These are phyloP conservation scores for Schmidtea mediterranea DNA, from an alignment of 1,140 invertebrate genomes.

Conservation along the genomic window DNA sequence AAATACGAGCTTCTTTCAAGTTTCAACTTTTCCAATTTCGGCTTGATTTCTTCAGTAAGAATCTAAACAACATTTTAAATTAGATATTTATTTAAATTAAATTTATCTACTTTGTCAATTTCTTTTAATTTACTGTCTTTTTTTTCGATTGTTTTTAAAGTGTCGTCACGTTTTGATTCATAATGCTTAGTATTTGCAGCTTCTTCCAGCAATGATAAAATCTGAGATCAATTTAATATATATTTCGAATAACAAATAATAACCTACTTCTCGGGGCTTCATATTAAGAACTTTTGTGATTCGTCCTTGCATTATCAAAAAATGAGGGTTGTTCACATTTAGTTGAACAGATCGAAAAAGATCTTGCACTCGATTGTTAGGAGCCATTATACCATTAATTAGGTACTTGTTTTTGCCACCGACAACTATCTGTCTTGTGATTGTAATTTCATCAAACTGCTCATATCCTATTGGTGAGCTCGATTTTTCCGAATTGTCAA, in stretches of 20 bases:
- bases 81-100: constrained; percentile 14
- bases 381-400: constrained; percentile 71
- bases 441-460: constrained; percentile 60
- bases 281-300: constrained; percentile 97
- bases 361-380: constrained; percentile 61
- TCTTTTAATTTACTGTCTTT: constrained; percentile 69
- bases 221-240: constrained; percentile 32
- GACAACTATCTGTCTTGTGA: constrained; percentile 52
- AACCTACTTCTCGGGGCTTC: constrained; percentile 85
- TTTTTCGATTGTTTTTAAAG: constrained; percentile 62
- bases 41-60: constrained; percentile 52
- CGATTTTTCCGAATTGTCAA: constrained; percentile 60
- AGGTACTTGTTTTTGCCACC: constrained; percentile 56
- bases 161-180: constrained; percentile 63
- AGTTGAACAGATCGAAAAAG: constrained; percentile 81
- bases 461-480: constrained; percentile 73
- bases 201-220: constrained; percentile 92
- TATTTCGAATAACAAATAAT: constrained; percentile 28
- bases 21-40: constrained; percentile 55
- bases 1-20: constrained; percentile 54
- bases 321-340: constrained; percentile 97
- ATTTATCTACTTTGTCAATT: constrained; percentile 56
- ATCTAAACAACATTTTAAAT: too few species aligned
- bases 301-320: constrained; percentile 95
- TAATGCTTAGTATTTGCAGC: constrained; percentile 92